Percentiles rank a stretch among this genome's conserved stretches.
Conservation (phyloP, 1,140 invertebrate species). For the Hetaerina americana region DNA sequence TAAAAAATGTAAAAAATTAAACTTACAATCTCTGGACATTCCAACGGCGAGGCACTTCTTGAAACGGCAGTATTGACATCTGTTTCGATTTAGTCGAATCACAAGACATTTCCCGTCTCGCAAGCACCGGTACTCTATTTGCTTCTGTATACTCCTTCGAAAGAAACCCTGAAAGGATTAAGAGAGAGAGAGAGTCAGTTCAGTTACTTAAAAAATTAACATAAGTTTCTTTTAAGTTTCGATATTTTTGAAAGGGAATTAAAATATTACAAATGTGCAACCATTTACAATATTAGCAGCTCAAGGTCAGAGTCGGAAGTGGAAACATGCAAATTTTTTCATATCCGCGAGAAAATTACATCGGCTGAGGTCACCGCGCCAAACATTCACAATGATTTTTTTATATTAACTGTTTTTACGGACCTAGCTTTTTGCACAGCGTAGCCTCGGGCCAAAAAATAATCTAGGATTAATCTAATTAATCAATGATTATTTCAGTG, state of each 20-base stretch:
- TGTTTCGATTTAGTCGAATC: conserved; percentile 88
- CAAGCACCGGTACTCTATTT: conserved; percentile 94
- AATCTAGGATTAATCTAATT: too few relatives aligned
- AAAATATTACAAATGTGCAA: too few relatives aligned
- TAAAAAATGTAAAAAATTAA: too few relatives aligned
- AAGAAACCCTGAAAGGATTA: conserved; percentile 46
- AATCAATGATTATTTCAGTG: too few relatives aligned
- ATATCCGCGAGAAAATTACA: not conserved
- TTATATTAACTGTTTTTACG: too few relatives aligned
- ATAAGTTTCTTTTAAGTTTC: not conserved
- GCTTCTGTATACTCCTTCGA: conserved; percentile 83
- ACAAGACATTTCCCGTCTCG: conserved; percentile 94
- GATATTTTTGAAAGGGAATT: not conserved
- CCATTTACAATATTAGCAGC: not conserved
- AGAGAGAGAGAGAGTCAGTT: not conserved
- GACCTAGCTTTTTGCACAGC: too few relatives aligned
- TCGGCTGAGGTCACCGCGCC: too few relatives aligned
- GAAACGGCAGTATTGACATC: conserved; percentile 96
- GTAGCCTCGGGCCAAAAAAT: too few relatives aligned
- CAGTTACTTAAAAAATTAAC: not conserved
- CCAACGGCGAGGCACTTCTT: conserved; percentile 96
- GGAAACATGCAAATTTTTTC: not conserved
- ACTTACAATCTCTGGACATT: conserved; percentile 96
- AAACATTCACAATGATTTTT: too few relatives aligned
- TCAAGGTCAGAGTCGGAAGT: not conserved